Evolutionary conservation across 23 tunicate genomes (phyloP).

Genomic region (Ciona savignyi): DNA sequence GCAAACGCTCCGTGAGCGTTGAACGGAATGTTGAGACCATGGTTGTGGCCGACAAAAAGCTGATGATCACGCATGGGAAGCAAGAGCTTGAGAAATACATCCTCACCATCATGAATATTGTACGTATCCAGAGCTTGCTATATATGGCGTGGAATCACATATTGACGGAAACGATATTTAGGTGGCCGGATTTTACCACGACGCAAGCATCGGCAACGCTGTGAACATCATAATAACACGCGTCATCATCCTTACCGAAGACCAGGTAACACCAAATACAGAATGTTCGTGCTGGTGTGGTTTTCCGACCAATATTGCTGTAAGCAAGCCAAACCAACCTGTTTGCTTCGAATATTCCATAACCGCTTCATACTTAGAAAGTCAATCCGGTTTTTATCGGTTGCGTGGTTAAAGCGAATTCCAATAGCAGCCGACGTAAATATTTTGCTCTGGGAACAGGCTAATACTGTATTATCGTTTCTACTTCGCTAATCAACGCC

Average conservation of each 20-base stretch:
- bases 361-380: not conserved
- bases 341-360: not conserved
- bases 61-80: constrained; percentile 87
- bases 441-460: too few species aligned
- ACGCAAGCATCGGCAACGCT: constrained; percentile 94
- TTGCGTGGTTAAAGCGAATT: too few species aligned
- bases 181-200: constrained; percentile 89
- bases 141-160: not conserved
- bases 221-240: constrained; percentile 89
- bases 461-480: too few species aligned
- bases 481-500: too few species aligned
- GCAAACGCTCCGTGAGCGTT: constrained; percentile 49
- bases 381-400: not conserved
- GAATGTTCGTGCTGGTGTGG: not conserved
- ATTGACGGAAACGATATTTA: not conserved
- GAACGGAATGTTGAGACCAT: constrained; percentile 91
- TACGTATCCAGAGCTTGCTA: constrained; percentile 3
- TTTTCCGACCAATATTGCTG: not conserved
- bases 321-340: not conserved
- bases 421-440: too few species aligned
- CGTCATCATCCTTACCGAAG: constrained; percentile 84
- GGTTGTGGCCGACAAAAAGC: constrained; percentile 91
- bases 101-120: constrained; percentile 97
- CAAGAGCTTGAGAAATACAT: constrained; percentile 87
- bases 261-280: constrained; percentile 54